These are phyloP conservation scores for Eilema depressum DNA, from an alignment of 2,888 invertebrate genomes.

Conservation along the genomic window DNA sequence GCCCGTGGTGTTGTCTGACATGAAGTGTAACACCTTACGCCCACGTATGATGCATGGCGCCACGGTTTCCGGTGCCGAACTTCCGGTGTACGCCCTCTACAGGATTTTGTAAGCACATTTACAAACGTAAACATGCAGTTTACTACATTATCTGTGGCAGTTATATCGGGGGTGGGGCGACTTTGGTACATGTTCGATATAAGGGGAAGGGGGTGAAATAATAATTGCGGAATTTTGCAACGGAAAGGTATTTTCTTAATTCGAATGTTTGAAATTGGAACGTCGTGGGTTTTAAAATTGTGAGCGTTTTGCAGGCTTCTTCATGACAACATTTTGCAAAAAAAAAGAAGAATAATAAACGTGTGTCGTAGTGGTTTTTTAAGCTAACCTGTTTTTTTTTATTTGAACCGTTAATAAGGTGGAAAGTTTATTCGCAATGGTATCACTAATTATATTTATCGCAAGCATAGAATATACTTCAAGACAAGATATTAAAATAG, in stretches of 20 bases:
- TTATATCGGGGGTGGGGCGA: slow-evolving; percentile 39
- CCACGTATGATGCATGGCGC: slow-evolving; percentile 69
- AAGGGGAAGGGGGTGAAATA: slow-evolving; percentile 2
- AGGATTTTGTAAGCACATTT: slow-evolving; percentile 63
- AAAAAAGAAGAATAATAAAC: background rate
- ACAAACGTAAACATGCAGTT: slow-evolving; percentile 52
- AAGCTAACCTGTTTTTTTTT: no score
- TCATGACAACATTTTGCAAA: background rate
- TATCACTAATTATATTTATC: no score
- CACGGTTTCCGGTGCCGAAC: slow-evolving; percentile 59
- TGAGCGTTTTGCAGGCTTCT: background rate
- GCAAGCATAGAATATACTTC: no score
- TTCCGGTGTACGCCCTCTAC: slow-evolving; percentile 66
- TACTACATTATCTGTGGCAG: slow-evolving; percentile 52
- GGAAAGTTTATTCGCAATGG: no score
- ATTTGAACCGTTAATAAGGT: no score
- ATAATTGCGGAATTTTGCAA: slow-evolving; percentile 13
- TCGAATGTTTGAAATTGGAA: background rate
- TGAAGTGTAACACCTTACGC: slow-evolving; percentile 62
- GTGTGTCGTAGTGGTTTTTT: no score
- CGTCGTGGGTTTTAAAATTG: background rate
- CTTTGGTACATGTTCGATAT: slow-evolving; percentile 17
- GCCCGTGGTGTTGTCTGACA: slow-evolving; percentile 30
- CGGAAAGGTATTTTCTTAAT: slow-evolving; percentile 1
- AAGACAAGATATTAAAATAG: no score